phyloP scores from a whole-genome alignment of 2,113 vertebrate species.

The Tamias sibiricus region DNA sequence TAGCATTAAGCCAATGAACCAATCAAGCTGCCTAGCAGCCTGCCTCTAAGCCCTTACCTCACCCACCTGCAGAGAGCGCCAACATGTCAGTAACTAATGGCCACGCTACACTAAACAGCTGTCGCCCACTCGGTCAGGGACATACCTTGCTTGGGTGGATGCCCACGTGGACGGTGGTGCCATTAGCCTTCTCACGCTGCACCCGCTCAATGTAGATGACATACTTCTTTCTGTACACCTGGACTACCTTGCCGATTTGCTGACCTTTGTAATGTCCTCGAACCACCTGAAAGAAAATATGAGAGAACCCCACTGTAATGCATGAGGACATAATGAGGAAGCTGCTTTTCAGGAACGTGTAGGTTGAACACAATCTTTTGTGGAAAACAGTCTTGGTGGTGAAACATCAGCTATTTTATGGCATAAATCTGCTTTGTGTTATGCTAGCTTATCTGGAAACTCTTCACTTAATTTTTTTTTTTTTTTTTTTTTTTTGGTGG shows the following conservation, averaged over 20 bases:
- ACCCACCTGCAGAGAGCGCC: not conserved
- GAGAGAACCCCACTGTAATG: not conserved
- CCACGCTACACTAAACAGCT: fast-evolving
- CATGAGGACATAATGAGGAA: not conserved
- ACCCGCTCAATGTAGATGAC: constrained; percentile 97
- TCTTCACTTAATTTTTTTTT: not conserved
- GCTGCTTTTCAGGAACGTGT: not conserved
- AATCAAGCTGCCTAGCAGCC: not conserved
- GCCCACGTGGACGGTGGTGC: constrained; percentile 95
- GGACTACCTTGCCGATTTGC: constrained; percentile 96
- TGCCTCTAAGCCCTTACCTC: not conserved
- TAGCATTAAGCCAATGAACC: not conserved
- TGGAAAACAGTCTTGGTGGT: not conserved
- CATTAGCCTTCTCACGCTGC: constrained; percentile 96
- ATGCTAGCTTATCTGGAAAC: not conserved
- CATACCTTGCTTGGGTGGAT: constrained; percentile 97
- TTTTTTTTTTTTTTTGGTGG: no score
- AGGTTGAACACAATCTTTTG: not conserved
- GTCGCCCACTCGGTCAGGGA: fast-evolving
- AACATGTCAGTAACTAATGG: fast-evolving
- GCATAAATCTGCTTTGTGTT: not conserved
- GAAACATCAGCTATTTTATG: not conserved
- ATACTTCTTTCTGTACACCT: constrained; percentile 96
- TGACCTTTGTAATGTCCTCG: constrained; percentile 97
- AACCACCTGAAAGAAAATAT: constrained; percentile 88